phyloP scores from a whole-genome alignment of 2,888 invertebrate species.

The Antheraea assamensis region DNA sequence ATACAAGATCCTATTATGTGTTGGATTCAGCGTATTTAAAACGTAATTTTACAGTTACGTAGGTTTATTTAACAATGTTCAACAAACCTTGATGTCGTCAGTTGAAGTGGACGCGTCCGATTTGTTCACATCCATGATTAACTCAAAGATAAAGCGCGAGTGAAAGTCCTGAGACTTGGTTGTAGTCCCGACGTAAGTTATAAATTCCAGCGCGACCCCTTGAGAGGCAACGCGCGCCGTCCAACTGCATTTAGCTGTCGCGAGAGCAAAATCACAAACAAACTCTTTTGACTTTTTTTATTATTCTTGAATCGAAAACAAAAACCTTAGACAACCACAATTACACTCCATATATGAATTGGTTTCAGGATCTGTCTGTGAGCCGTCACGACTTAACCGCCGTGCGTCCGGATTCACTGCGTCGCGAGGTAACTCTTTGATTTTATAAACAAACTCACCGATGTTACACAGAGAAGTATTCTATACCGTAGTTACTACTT shows the following conservation, averaged over 20 bases:
- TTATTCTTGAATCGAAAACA: not conserved
- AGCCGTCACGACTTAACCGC: not conserved
- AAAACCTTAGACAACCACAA: not conserved
- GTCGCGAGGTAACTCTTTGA: not conserved
- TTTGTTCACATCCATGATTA: constrained; percentile 57
- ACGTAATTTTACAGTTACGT: no score
- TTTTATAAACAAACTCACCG: not conserved
- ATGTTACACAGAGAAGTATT: not conserved
- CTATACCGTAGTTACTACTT: not conserved
- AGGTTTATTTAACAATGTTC: no score
- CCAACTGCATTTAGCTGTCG: not conserved
- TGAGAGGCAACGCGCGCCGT: not conserved
- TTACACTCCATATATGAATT: not conserved
- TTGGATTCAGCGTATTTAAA: no score
- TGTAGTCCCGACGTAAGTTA: not conserved
- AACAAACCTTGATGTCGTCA: constrained; percentile 69
- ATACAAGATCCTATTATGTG: no score
- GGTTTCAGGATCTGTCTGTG: not conserved
- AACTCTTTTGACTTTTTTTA: not conserved
- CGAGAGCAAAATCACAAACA: not conserved
- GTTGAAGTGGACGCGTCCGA: constrained; percentile 77
- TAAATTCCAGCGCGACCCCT: not conserved
- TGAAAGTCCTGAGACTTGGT: not conserved
- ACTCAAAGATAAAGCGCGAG: constrained; percentile 13
- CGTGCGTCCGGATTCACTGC: no score